Percentiles rank a stretch among this genome's conserved stretches.
phyloP scores from a whole-genome alignment of 2,797 vertebrate species.

The Rhodeus uyekii region DNA sequence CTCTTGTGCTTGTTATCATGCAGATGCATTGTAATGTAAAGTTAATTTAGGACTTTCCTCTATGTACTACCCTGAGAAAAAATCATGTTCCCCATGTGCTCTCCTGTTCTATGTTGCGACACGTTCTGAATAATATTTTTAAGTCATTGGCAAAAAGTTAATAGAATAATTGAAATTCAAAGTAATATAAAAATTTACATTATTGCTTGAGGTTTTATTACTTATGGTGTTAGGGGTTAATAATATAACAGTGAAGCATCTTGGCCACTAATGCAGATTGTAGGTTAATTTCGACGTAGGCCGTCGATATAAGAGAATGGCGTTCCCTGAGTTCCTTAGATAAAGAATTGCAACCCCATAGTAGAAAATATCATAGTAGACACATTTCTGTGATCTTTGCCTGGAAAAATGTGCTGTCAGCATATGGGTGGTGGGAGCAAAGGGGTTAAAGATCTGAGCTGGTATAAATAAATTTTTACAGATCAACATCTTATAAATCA shows the following conservation, averaged over 20 bases:
- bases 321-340: not conserved
- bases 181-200: not conserved
- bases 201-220: not conserved
- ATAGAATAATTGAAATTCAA: not conserved
- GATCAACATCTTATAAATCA: not conserved
- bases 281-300: not conserved
- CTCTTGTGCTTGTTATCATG: not conserved
- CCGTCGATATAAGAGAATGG: not conserved
- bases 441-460: not conserved
- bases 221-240: not conserved
- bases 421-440: not conserved
- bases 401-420: not conserved
- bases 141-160: not conserved
- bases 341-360: not conserved
- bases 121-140: not conserved
- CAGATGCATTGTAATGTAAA: not conserved
- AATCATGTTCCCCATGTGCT: too few relatives aligned
- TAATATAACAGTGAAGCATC: not conserved
- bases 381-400: conserved; percentile 11
- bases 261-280: not conserved
- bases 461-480: not conserved
- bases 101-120: not conserved
- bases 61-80: not conserved
- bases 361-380: not conserved
- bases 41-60: not conserved